Evolutionary conservation across 2,113 vertebrate genomes (phyloP).

Genomic region (Callocephalon fimbriatum): DNA sequence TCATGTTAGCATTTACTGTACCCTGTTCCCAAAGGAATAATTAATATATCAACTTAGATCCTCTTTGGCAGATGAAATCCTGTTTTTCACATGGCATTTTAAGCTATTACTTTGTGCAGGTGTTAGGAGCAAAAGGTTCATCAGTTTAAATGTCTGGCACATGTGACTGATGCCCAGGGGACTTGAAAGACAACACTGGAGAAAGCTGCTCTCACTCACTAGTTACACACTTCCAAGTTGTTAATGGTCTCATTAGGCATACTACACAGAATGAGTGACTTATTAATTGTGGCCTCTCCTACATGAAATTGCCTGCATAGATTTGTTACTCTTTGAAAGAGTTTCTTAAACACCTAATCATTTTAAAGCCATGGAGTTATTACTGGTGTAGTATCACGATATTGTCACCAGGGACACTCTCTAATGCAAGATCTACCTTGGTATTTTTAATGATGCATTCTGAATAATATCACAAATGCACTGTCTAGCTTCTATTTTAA

Average conservation of each 20-base stretch:
- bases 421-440: background rate
- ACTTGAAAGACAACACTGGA: background rate
- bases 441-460: background rate
- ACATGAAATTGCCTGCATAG: background rate
- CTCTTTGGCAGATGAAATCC: constrained; percentile 45
- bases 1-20: constrained; percentile 12
- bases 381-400: background rate
- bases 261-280: background rate
- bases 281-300: constrained; percentile 4
- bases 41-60: constrained; percentile 57
- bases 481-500: background rate
- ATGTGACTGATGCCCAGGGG: constrained; percentile 7
- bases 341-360: background rate
- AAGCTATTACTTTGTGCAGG: constrained; percentile 22
- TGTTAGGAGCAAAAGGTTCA: constrained; percentile 46
- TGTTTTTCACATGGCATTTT: constrained; percentile 14
- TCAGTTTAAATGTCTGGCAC: constrained; percentile 1
- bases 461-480: background rate
- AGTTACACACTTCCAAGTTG: background rate
- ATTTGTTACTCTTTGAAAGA: background rate
- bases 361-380: background rate
- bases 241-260: constrained; percentile 43
- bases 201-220: background rate
- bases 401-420: background rate
- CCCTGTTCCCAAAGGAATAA: constrained; percentile 45